phyloP scores from a whole-genome alignment of 2,113 vertebrate genomes.

The Nibea coibor region DNA sequence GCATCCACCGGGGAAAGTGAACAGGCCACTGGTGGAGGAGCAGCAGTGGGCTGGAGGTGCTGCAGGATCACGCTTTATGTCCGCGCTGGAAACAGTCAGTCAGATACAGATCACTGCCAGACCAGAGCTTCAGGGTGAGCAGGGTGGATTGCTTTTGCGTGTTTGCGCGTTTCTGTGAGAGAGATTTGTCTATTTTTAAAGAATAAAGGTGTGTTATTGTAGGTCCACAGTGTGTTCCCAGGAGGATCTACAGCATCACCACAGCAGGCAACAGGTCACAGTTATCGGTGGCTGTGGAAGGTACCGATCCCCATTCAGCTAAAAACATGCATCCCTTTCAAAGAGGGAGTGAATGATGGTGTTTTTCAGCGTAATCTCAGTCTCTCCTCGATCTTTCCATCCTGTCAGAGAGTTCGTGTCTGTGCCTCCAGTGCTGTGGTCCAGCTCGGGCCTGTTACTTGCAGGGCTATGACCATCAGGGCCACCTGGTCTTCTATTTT shows the following conservation, averaged over 20 bases:
- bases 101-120: constrained; percentile 81
- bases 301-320: constrained; percentile 53
- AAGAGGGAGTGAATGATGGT: background rate
- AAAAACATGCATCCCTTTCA: background rate
- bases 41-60: constrained; percentile 17
- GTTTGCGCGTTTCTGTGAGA: background rate
- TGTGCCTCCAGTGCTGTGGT: constrained; percentile 83
- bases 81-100: constrained; percentile 73
- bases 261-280: constrained; percentile 72
- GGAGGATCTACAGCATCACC: constrained; percentile 81
- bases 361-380: background rate
- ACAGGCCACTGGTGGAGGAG: constrained; percentile 9
- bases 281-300: constrained; percentile 84
- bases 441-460: constrained; percentile 82
- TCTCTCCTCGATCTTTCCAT: background rate
- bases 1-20: background rate
- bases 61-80: constrained; percentile 52
- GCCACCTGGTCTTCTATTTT: constrained; percentile 77
- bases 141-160: background rate
- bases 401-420: constrained; percentile 80
- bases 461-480: constrained; percentile 75
- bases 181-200: background rate
- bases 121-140: constrained; percentile 80
- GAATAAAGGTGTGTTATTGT: background rate
- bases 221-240: constrained; percentile 84